Evolutionary conservation across 2,888 invertebrate genomes (phyloP), one percentile per base, ranked within the genome.

Genomic region (Mythimna impura): DNA sequence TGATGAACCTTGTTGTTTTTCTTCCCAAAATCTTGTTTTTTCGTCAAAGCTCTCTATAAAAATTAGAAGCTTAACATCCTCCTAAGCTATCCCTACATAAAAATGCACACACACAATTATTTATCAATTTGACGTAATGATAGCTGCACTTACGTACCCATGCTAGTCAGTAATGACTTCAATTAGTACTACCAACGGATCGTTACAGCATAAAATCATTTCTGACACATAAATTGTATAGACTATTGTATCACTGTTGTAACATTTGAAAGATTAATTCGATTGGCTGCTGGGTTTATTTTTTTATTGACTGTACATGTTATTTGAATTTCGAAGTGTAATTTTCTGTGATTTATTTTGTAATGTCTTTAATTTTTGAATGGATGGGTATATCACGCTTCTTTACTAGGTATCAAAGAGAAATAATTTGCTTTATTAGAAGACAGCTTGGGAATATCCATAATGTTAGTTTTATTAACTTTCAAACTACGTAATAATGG

Each of bases 61-160:
- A 22, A n/a, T 60, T 1, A 30, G 10, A 77, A 40, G 9, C 22
- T 43, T 30, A 71, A 25, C 60, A 64, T 47, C 36, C 22, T 66
- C n/a, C 34, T 60, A 63, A 73, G 55, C 67, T 66, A 25, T 61
- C 65, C 55, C 57, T 83, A 83, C 81, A 78, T 80, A 78, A 86
- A 89, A 91, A 88, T 89, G 87, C 87, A 89, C 64, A 82, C 86
- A 88, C 86, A 88, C 91, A 94, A 94, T 94, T 94, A 94, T 94
- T 93, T 94, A 94, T 93, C 94, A 94, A 94, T 94, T 93, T 93
- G 87, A 86, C 73, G 86, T 93, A 93, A 94, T 93, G 90, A 90
- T 91, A 89, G 88, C 81, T 87, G 86, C 86, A 86, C 87, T 88
- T 90, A 89, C 84, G 84, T 84, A 76, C 81, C 67, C 78, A 84